Conservation (phyloP, 2,888 invertebrate genomes). For the Arrhopalites spinosus region DNA sequence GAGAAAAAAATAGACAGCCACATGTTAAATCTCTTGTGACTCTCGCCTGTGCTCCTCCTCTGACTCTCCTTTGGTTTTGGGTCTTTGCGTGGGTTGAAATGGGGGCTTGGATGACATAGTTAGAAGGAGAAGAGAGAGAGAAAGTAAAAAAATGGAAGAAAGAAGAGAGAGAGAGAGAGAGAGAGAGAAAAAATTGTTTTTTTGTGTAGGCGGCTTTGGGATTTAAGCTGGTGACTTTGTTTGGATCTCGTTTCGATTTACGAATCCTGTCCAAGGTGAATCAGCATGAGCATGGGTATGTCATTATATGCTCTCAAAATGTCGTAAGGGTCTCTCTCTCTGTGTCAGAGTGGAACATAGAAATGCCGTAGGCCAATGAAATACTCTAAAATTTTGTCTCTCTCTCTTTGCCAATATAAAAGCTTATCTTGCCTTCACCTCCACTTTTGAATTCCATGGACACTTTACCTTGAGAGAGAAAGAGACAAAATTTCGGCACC, state of each 20-base stretch:
- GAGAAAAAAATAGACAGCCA: not conserved
- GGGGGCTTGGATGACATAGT: no score
- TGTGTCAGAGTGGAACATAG: not conserved
- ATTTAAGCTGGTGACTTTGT: constrained; percentile 11
- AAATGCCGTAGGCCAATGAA: not conserved
- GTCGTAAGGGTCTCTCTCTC: not conserved
- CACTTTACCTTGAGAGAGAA: not conserved
- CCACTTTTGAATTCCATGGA: not conserved
- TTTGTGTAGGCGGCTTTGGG: not conserved
- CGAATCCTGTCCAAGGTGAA: constrained; percentile 13
- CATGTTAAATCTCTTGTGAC: no score
- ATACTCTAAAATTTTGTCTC: not conserved
- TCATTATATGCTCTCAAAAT: not conserved
- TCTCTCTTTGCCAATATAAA: not conserved
- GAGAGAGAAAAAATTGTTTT: not conserved
- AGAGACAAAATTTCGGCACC: not conserved
- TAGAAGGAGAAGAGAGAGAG: not conserved
- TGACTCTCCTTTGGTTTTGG: no score
- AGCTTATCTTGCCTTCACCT: not conserved
- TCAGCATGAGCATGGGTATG: not conserved
- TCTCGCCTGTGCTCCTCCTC: no score
- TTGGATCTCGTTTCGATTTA: constrained; percentile 15
- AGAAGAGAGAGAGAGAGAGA: not conserved
- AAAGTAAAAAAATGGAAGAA: not conserved
- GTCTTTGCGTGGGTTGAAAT: no score